Conservation (phyloP, 2,113 vertebrate genomes). For the Elaphurus davidianus region DNA sequence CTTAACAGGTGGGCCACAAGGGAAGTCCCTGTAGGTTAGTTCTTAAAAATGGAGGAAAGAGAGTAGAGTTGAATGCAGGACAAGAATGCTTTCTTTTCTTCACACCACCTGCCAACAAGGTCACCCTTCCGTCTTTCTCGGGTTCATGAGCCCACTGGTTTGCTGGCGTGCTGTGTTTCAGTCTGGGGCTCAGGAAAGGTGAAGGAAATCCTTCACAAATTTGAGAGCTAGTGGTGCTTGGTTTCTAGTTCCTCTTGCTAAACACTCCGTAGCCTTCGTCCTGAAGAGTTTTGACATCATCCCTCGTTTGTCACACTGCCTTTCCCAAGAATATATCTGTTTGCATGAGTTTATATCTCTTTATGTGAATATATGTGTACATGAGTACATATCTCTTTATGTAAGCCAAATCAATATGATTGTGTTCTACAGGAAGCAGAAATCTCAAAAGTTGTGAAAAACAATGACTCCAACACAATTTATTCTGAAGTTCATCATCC, state of each 20-base stretch:
- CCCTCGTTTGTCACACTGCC: not conserved
- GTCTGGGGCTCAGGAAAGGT: not conserved
- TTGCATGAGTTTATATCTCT: not conserved
- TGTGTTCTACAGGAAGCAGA: slow-evolving; percentile 24
- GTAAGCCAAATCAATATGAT: not conserved
- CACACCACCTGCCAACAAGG: not conserved
- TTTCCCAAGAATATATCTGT: not conserved
- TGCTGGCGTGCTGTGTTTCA: not conserved
- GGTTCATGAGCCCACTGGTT: not conserved
- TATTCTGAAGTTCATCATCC: slow-evolving; percentile 49
- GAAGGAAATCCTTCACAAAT: not conserved
- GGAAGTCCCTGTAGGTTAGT: not conserved
- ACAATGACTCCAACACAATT: slow-evolving; percentile 22
- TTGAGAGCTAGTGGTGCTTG: not conserved
- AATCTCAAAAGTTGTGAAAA: not conserved
- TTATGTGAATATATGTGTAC: not conserved
- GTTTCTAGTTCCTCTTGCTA: not conserved
- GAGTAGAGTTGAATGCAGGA: not conserved
- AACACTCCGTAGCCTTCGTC: not conserved
- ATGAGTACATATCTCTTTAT: not conserved
- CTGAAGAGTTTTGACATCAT: not conserved
- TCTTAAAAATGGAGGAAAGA: not conserved
- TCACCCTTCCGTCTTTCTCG: not conserved
- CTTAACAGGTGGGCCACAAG: not conserved
- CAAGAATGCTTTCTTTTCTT: not conserved